phyloP scores from a whole-genome alignment of 2,113 vertebrate genomes.

The Hemicordylus capensis region DNA sequence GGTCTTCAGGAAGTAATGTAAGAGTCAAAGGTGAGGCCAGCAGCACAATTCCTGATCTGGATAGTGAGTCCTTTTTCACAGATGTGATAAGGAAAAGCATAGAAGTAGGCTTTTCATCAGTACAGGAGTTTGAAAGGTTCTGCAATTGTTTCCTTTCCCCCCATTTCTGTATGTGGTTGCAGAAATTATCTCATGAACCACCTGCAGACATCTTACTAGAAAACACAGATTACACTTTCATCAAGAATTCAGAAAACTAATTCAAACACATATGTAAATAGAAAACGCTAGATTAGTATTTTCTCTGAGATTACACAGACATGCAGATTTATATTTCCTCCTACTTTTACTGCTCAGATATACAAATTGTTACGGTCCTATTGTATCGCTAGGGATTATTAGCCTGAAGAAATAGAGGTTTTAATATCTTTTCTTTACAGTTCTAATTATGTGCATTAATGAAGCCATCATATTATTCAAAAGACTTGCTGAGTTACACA shows the following conservation, averaged over 20 bases:
- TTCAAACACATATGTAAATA: not conserved
- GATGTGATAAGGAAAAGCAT: not conserved
- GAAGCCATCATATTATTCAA: not conserved
- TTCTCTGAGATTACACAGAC: not conserved
- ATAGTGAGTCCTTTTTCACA: not conserved
- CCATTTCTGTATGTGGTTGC: not conserved
- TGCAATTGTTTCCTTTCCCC: not conserved
- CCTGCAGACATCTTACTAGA: not conserved
- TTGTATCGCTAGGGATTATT: not conserved
- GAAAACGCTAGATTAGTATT: not conserved
- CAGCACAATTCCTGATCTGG: not conserved
- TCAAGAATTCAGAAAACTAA: not conserved
- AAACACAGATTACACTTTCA: not conserved
- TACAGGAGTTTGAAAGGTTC: not conserved
- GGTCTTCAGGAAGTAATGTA: not conserved
- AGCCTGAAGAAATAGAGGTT: conserved; percentile 6
- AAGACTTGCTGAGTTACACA: conserved; percentile 16
- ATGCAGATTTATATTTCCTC: not conserved
- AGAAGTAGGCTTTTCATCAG: too few species aligned
- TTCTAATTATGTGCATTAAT: not conserved
- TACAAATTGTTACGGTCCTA: not conserved
- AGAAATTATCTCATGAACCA: not conserved
- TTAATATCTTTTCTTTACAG: not conserved
- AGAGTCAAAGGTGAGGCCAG: not conserved
- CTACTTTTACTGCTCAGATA: not conserved